Conservation (phyloP, 2,113 vertebrate species). For the Phylloscopus whistleri region DNA sequence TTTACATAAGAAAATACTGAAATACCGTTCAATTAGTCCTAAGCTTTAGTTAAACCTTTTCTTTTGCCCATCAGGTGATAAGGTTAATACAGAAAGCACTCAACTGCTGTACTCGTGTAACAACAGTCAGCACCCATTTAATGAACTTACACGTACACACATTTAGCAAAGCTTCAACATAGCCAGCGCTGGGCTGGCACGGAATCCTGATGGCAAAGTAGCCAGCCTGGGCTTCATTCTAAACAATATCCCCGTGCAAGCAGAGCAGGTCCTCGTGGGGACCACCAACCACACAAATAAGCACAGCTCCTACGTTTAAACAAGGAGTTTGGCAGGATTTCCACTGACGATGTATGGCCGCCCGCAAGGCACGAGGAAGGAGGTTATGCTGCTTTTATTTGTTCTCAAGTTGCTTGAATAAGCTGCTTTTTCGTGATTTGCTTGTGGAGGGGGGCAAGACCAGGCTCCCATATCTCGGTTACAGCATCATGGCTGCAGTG, state of each 20-base stretch:
- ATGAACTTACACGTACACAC: constrained; percentile 46
- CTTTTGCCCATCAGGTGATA: constrained; percentile 70
- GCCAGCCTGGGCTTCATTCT: neutral
- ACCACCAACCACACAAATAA: neutral
- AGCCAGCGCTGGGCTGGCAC: neutral
- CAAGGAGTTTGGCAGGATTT: constrained; percentile 56
- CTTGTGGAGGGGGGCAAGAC: neutral
- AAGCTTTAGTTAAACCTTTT: constrained; percentile 73
- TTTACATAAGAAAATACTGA: constrained; percentile 80
- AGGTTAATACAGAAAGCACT: constrained; percentile 74
- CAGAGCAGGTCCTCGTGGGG: constrained; percentile 8
- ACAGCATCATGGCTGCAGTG: neutral
- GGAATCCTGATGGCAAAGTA: constrained; percentile 54
- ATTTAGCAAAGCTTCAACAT: constrained; percentile 51
- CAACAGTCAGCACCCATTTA: constrained; percentile 43
- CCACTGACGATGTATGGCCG: neutral
- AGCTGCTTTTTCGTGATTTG: constrained; percentile 56
- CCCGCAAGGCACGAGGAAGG: constrained; percentile 42
- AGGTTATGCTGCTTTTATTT: constrained; percentile 59
- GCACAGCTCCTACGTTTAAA: constrained; percentile 6
- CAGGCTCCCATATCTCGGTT: neutral
- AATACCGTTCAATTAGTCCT: constrained; percentile 73
- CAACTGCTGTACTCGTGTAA: constrained; percentile 54
- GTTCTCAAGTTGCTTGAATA: constrained; percentile 60
- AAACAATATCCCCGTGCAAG: constrained; percentile 24